A percentile compares a stretch with the other conserved stretches of the same genome.
Evolutionary conservation across 2,113 vertebrate genomes (phyloP).

Genomic region (Tragelaphus buxtoni): DNA sequence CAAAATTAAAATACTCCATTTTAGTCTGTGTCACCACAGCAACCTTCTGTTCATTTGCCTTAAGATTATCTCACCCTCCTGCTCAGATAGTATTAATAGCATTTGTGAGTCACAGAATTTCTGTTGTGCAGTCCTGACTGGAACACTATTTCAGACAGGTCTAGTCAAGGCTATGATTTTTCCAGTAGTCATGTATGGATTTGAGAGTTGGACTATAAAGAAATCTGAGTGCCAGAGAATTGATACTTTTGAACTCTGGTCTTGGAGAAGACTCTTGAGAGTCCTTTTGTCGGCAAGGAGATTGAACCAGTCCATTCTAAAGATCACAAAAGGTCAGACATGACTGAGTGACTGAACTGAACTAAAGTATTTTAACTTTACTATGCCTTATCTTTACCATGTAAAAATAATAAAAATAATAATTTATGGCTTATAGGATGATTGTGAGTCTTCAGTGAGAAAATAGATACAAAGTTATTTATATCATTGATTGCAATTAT

Average conservation of each 20-base stretch:
- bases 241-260: not conserved
- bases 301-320: not conserved
- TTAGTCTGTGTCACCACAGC: accelerated
- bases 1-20: not conserved
- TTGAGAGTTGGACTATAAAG: not conserved
- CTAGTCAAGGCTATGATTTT: not conserved
- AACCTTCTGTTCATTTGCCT: not conserved
- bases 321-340: not conserved
- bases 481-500: not conserved
- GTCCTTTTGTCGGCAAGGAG: not conserved
- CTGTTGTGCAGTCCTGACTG: not conserved
- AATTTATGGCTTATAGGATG: not conserved
- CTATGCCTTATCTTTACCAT: not conserved
- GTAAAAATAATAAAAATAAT: not conserved
- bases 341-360: not conserved
- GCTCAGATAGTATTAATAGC: not conserved
- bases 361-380: not conserved
- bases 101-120: not conserved
- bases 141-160: not conserved
- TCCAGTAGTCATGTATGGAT: not conserved
- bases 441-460: not conserved
- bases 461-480: not conserved
- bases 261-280: not conserved
- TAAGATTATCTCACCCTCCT: not conserved
- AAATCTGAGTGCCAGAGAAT: not conserved